phyloP scores from a whole-genome alignment of 92 coral and sea anemone species.

The Heteractis magnifica region DNA sequence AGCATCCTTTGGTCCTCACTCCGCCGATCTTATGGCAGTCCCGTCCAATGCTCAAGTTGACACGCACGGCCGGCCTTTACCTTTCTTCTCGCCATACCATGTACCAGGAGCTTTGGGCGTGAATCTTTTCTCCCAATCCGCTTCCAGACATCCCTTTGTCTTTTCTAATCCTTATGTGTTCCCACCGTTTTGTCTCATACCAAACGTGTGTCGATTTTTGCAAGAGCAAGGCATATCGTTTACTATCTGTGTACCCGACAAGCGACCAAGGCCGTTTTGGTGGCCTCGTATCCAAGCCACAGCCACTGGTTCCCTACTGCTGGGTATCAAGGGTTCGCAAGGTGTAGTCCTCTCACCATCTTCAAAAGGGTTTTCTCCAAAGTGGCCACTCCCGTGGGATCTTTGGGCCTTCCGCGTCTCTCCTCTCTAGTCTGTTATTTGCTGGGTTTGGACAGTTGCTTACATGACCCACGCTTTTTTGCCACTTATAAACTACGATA shows the following conservation, averaged over 20 bases:
- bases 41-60: not conserved
- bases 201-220: not conserved
- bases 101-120: not conserved
- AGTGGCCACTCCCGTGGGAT: no score
- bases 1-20: not conserved
- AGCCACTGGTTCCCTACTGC: not conserved
- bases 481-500: no score
- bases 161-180: not conserved
- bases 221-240: not conserved
- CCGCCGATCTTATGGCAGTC: not conserved
- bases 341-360: not conserved
- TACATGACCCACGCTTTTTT: no score
- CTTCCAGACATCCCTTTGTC: not conserved
- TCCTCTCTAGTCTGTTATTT: no score
- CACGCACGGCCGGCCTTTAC: not conserved
- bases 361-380: not conserved
- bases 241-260: not conserved
- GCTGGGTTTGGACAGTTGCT: no score
- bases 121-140: not conserved
- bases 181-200: not conserved
- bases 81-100: not conserved
- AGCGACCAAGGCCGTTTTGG: not conserved
- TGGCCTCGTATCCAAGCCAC: not conserved
- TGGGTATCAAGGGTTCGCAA: not conserved
- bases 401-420: no score